A percentile compares a stretch with the other conserved stretches of the same genome.
phyloP scores from a whole-genome alignment of 2,888 invertebrate genomes.

The Apodemia duryi region DNA sequence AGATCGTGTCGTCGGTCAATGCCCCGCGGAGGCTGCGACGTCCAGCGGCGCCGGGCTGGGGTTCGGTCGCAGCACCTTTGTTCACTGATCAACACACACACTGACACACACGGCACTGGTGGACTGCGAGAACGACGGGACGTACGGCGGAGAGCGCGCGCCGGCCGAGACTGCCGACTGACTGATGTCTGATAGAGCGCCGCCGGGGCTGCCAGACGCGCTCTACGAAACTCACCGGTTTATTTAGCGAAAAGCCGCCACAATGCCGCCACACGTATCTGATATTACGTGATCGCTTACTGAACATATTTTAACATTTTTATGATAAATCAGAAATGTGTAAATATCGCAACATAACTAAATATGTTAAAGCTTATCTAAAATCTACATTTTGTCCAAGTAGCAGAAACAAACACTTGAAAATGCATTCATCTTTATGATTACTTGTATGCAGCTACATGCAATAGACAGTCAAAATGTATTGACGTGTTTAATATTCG shows the following conservation, averaged over 20 bases:
- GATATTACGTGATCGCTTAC: background rate
- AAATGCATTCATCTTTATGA: too few species aligned
- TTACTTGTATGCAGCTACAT: too few species aligned
- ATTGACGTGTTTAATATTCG: too few species aligned
- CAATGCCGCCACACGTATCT: background rate
- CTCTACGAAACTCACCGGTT: background rate
- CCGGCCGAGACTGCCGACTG: slow-evolving; percentile 5
- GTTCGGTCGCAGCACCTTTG: slow-evolving; percentile 16
- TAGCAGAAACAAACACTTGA: too few species aligned
- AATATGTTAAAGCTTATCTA: too few species aligned
- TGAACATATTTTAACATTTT: background rate
- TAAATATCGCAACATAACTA: background rate
- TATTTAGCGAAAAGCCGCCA: background rate
- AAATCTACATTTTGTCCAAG: too few species aligned
- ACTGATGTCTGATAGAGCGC: background rate
- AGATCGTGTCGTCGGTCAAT: slow-evolving; percentile 54
- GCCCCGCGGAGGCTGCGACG: slow-evolving; percentile 37
- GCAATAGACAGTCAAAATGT: too few species aligned
- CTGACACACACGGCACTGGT: background rate
- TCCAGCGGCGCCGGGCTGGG: slow-evolving; percentile 16
- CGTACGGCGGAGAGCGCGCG: slow-evolving; percentile 11
- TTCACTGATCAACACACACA: background rate
- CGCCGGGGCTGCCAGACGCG: background rate
- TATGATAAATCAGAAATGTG: background rate
- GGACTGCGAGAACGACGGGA: background rate